Evolutionary conservation across 2,888 invertebrate species (phyloP).

Genomic region (Lithophane socia): DNA sequence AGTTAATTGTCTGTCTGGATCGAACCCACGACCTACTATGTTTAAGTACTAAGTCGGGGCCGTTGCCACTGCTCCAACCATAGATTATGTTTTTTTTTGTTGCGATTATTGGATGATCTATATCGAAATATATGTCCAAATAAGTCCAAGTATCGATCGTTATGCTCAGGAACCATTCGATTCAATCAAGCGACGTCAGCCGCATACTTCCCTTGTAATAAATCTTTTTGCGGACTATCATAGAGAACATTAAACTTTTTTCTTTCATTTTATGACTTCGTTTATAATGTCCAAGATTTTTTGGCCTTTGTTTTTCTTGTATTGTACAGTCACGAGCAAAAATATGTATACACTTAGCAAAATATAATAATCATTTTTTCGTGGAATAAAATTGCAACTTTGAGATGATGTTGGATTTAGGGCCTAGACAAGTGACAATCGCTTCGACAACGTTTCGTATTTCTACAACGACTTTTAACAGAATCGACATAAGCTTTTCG

Average conservation of each 20-base stretch:
- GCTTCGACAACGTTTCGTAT: too few species aligned
- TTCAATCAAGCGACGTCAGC: slow-evolving; percentile 37
- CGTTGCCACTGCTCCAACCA: not conserved
- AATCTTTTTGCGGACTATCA: slow-evolving; percentile 42
- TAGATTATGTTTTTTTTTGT: not conserved
- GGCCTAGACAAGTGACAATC: too few species aligned
- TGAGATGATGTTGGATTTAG: too few species aligned
- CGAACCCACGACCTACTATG: not conserved
- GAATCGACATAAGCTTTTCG: too few species aligned
- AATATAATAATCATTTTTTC: too few species aligned
- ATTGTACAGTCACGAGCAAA: too few species aligned
- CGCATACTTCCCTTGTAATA: slow-evolving; percentile 29
- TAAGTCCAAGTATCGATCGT: slow-evolving; percentile 36
- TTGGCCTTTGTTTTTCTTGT: not conserved
- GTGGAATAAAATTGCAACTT: too few species aligned
- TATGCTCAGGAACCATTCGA: slow-evolving; percentile 30
- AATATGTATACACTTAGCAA: too few species aligned
- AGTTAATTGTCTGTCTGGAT: not conserved
- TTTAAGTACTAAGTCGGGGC: not conserved
- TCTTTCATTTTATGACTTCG: slow-evolving; percentile 23
- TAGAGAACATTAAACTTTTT: slow-evolving; percentile 40
- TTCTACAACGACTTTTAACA: too few species aligned
- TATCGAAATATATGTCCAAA: slow-evolving; percentile 10
- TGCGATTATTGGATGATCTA: not conserved
- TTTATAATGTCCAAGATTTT: slow-evolving; percentile 4